These are phyloP conservation scores for Myathropa florea DNA, from an alignment of 2,888 invertebrate genomes.

Conservation along the genomic window DNA sequence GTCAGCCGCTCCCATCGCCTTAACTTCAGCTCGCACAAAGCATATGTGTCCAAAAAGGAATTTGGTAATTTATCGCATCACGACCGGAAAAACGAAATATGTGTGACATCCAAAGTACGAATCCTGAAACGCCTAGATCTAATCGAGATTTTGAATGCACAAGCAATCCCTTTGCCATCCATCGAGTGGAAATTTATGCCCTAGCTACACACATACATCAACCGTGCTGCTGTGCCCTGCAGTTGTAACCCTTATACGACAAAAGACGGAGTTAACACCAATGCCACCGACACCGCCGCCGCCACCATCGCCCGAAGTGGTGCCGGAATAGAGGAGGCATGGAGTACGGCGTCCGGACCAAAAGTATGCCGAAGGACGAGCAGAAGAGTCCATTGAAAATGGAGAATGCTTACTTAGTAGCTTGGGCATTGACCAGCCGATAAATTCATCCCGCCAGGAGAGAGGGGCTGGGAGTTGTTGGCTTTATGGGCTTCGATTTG, in stretches of 20 bases:
- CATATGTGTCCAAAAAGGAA: neutral
- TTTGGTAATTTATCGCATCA: neutral
- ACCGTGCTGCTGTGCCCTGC: neutral
- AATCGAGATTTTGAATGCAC: neutral
- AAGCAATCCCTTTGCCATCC: neutral
- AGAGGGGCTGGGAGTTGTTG: neutral
- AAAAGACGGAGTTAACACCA: slow-evolving; percentile 51
- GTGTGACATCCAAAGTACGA: neutral
- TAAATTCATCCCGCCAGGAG: slow-evolving; percentile 22
- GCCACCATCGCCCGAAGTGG: neutral
- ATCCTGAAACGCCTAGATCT: neutral
- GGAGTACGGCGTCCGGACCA: too few relatives aligned
- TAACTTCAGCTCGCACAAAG: neutral
- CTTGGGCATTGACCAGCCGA: slow-evolving; percentile 17
- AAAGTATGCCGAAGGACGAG: neutral
- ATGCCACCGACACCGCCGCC: slow-evolving; percentile 10
- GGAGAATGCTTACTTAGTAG: slow-evolving; percentile 32
- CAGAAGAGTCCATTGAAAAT: neutral
- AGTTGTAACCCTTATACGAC: neutral
- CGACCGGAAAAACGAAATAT: neutral
- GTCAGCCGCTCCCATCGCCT: neutral
- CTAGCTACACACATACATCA: slow-evolving; percentile 30
- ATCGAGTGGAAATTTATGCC: slow-evolving; percentile 20
- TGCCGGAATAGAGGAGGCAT: neutral
- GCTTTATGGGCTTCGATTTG: slow-evolving; percentile 29